Conservation (phyloP, 2,888 invertebrate species). For the Molanna angustata region DNA sequence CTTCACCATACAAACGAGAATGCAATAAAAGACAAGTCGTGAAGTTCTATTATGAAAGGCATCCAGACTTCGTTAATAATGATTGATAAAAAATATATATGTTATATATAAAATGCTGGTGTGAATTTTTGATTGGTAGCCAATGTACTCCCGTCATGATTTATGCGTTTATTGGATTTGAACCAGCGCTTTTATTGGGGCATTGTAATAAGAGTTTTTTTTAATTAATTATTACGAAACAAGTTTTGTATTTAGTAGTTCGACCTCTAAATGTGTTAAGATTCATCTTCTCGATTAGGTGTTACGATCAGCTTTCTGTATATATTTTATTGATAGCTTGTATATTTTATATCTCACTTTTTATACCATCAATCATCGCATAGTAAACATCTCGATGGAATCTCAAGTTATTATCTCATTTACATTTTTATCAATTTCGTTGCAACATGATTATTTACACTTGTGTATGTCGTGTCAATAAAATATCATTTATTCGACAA, state of each 20-base stretch:
- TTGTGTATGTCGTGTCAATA: too few relatives aligned
- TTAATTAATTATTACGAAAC: slow-evolving; percentile 23
- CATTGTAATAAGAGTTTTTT: slow-evolving; percentile 18
- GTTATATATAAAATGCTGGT: slow-evolving; percentile 6
- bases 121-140: slow-evolving; percentile 26
- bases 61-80: too few relatives aligned
- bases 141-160: slow-evolving; percentile 15
- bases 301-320: neutral
- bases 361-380: too few relatives aligned
- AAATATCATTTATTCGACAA: too few relatives aligned
- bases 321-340: slow-evolving; percentile 1
- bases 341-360: neutral
- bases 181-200: slow-evolving; percentile 21
- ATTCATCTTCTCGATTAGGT: slow-evolving; percentile 9
- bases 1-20: too few relatives aligned
- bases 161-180: slow-evolving; percentile 25
- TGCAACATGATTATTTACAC: too few relatives aligned
- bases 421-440: too few relatives aligned
- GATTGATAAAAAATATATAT: too few relatives aligned
- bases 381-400: too few relatives aligned
- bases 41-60: too few relatives aligned
- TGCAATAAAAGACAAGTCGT: too few relatives aligned
- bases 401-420: too few relatives aligned
- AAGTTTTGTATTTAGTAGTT: slow-evolving; percentile 14
- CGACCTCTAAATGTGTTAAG: slow-evolving; percentile 10